Base-by-base conservation (phyloP, 2,113 vertebrate species). In the Amphiprion ocellaris region DNA sequence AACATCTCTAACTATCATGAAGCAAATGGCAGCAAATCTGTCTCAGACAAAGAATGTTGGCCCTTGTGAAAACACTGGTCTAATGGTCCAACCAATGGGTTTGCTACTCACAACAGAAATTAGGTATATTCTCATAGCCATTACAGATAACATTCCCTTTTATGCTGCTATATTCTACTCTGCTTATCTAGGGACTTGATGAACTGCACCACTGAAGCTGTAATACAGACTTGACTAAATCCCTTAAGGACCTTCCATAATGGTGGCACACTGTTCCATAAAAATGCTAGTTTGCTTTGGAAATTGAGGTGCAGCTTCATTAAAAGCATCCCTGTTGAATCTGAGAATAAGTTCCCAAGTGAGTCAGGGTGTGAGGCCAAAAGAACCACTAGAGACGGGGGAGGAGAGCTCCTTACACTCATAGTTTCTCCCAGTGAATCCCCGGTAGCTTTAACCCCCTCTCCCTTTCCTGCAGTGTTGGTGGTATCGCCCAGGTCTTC, bases 231-330 rank as follows among this genome's bases (percentile, higher is more conserved):
- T 64, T 50, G 44, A 74, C 52, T 39, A 77, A 90, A 79, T 90
- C 89, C 89, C 89, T 74, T 19, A 86, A 88, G 89, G 86, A 84
- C 61, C 69, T 39, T 44, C 69, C 70, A 41, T 88, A 90, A 92
- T 90, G 78, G 87, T 61, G 47, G 54, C 68, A 89, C 80, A 81
- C 69, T 82, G 77, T 86, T 93, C 82, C 77, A 88, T 91, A 85
- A 91, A 91, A 91, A 86, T 74, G 56, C 75, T 82, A 64, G 81
- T 91, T 93, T 87, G 81, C 71, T 70, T 88, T 86, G 74, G 78
- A 91, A 92, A 87, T 84, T 64, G 90, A 89, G 81, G 79, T 85
- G 54, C 66, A 81, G 84, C 70, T 93, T 91, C 87, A 92, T 91
- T 90, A 93, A 86, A 77, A 79, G 41, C 50, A 53, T 69, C 79